Percentiles rank a stretch among this genome's conserved stretches.
phyloP scores from a whole-genome alignment of 2,113 vertebrate species.

The Tragelaphus strepsiceros region DNA sequence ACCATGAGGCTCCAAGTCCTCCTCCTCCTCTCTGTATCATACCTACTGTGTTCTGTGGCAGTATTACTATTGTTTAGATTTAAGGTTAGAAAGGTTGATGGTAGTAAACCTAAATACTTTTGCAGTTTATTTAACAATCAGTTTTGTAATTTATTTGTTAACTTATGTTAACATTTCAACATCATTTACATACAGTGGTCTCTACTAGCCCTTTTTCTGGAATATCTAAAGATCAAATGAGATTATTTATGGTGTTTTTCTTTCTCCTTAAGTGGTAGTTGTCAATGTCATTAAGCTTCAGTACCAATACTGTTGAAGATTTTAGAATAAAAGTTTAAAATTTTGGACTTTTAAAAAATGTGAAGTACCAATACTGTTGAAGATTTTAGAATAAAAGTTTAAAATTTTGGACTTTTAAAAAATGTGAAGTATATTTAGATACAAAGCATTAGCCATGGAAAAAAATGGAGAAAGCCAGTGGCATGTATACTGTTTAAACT shows the following conservation, averaged over 20 bases:
- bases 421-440: not conserved
- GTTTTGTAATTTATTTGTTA: not conserved
- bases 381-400: conserved; percentile 28
- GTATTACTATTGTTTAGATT: not conserved
- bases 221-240: not conserved
- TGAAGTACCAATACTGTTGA: too few relatives aligned
- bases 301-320: not conserved
- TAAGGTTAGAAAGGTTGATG: not conserved
- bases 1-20: not conserved
- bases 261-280: not conserved
- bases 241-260: not conserved
- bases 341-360: not conserved
- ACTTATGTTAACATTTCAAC: not conserved
- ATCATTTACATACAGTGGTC: not conserved
- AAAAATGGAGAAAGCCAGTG: not conserved
- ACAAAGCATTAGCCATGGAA: not conserved
- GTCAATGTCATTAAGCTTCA: not conserved
- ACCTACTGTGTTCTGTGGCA: not conserved
- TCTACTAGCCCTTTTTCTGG: not conserved
- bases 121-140: not conserved
- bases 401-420: not conserved
- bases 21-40: not conserved
- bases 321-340: conserved; percentile 30
- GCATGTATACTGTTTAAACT: not conserved
- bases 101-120: not conserved